phyloP scores from a whole-genome alignment of 2,797 vertebrate species.

The Diglossa cyanea region DNA sequence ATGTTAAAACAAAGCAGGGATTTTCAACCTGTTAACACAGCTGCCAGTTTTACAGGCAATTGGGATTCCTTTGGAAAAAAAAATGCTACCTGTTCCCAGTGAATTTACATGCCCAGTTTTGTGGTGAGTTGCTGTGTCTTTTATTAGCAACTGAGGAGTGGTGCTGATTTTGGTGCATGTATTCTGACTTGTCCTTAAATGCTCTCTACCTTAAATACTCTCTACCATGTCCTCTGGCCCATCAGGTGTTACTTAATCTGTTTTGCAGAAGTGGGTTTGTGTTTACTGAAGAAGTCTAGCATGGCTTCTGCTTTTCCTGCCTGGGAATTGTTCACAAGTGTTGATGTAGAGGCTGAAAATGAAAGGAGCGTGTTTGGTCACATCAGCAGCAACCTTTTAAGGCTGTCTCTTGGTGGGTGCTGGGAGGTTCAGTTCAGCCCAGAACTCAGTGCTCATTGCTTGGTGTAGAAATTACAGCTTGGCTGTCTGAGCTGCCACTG shows the following conservation, averaged over 20 bases:
- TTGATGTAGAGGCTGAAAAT: neutral
- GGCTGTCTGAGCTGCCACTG: neutral
- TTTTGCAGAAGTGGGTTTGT: neutral
- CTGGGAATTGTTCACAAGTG: neutral
- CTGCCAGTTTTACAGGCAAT: neutral
- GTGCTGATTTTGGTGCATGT: neutral
- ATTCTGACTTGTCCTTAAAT: neutral
- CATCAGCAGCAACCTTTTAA: neutral
- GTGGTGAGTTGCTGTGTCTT: neutral
- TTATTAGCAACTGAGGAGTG: neutral
- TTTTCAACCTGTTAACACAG: neutral
- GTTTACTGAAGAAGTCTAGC: neutral
- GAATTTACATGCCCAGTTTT: neutral
- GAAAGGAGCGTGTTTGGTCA: neutral
- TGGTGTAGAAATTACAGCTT: neutral
- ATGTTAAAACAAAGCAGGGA: neutral
- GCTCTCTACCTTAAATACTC: neutral
- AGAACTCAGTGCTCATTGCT: neutral
- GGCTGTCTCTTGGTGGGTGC: neutral
- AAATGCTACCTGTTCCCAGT: fast-evolving
- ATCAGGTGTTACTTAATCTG: neutral
- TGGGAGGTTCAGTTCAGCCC: neutral
- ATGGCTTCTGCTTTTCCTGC: neutral
- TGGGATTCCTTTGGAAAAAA: neutral
- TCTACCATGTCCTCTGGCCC: neutral